Conservation (phyloP, 2,888 invertebrate species). For the Trichopria drosophilae region DNA sequence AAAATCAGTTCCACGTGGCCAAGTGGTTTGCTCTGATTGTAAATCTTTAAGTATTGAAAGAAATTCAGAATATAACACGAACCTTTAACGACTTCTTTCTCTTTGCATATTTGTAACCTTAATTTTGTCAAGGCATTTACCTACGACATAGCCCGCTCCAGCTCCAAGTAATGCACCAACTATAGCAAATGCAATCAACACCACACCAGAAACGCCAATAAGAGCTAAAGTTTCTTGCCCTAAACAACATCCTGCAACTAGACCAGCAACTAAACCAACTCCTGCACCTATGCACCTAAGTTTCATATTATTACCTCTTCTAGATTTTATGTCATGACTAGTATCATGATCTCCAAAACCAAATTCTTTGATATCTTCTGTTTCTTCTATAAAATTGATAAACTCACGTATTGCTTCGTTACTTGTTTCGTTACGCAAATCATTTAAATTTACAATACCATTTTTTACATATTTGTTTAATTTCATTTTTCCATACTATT, state of each 20-base stretch:
- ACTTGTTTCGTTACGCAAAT: too few relatives aligned
- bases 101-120: conserved; percentile 5
- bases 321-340: too few relatives aligned
- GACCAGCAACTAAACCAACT: conserved; percentile 14
- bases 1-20: conserved; percentile 15
- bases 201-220: conserved; percentile 7
- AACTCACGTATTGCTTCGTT: too few relatives aligned
- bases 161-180: conserved; percentile 12
- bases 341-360: too few relatives aligned
- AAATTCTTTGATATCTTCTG: too few relatives aligned
- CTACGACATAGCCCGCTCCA: conserved; percentile 11
- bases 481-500: too few relatives aligned
- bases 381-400: too few relatives aligned
- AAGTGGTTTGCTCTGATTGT: conserved; percentile 15
- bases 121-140: conserved; percentile 10
- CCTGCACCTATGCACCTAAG: too few relatives aligned
- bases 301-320: too few relatives aligned
- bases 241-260: conserved; percentile 11
- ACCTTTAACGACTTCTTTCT: conserved; percentile 8
- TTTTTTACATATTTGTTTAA: too few relatives aligned
- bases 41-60: too few relatives aligned
- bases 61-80: conserved; percentile 8
- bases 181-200: conserved; percentile 12
- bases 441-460: too few relatives aligned
- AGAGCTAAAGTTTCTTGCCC: conserved; percentile 9